Conservation (phyloP, 2,113 vertebrate genomes). For the Heloderma charlesbogerti region DNA sequence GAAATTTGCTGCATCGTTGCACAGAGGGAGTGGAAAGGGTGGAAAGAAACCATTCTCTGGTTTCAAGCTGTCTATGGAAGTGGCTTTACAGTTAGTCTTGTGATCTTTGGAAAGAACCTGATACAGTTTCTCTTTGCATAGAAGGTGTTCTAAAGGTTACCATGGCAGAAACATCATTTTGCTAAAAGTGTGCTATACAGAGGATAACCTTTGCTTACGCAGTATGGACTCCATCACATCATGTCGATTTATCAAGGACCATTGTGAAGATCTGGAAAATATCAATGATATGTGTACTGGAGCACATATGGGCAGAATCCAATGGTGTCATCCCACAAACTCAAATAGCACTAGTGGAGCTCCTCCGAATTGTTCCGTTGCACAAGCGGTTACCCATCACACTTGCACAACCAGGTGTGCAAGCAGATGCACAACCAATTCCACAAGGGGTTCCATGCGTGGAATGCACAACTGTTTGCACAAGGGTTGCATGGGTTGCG, state of each 20-base stretch:
- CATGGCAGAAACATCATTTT: neutral
- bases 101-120: constrained; percentile 42
- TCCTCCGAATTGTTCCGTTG: neutral
- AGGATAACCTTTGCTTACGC: constrained; percentile 46
- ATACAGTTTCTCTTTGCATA: constrained; percentile 32
- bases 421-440: no score
- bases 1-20: constrained; percentile 5
- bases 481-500: no score
- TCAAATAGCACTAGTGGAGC: neutral
- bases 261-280: neutral
- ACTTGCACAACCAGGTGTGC: no score
- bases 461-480: no score
- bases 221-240: constrained; percentile 23
- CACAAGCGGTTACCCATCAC: no score
- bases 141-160: constrained; percentile 36
- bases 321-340: no score
- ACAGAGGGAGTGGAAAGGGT: constrained; percentile 24
- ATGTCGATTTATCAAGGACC: neutral
- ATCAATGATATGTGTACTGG: neutral
- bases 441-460: no score
- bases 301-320: neutral
- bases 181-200: constrained; percentile 6
- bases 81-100: constrained; percentile 28
- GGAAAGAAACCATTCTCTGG: constrained; percentile 22
- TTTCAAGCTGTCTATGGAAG: constrained; percentile 24